A percentile compares a stretch with the other conserved stretches of the same genome.
phyloP scores from a whole-genome alignment of 2,888 invertebrate genomes.

The Bombyx huttoni region DNA sequence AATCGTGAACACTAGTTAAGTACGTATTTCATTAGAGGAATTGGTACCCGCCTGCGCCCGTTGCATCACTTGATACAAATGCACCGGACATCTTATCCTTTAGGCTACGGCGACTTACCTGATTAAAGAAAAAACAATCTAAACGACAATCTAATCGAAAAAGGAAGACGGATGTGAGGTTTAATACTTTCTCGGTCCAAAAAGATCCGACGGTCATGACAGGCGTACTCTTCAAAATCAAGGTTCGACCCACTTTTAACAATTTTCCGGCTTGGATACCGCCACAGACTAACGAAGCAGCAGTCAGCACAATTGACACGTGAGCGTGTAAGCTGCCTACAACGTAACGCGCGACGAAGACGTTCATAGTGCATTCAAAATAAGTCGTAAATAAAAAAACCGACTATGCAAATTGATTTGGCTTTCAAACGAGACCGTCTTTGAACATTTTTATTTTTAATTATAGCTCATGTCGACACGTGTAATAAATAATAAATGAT shows the following conservation, averaged over 20 bases:
- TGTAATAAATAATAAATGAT: not conserved
- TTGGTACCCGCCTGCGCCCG: too few relatives aligned
- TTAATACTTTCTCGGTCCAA: not conserved
- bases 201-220: not conserved
- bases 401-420: too few relatives aligned
- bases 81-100: too few relatives aligned
- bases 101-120: not conserved
- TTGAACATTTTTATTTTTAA: too few relatives aligned
- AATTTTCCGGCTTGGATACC: not conserved
- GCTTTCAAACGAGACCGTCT: too few relatives aligned
- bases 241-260: not conserved
- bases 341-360: too few relatives aligned
- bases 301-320: not conserved
- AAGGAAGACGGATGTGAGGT: not conserved
- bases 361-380: too few relatives aligned
- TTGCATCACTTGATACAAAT: too few relatives aligned
- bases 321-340: too few relatives aligned
- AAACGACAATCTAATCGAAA: not conserved
- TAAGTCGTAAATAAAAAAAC: too few relatives aligned
- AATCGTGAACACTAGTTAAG: too few relatives aligned
- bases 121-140: not conserved
- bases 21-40: too few relatives aligned
- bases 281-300: not conserved
- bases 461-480: not conserved
- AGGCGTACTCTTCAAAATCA: not conserved